Percentiles rank a stretch among this genome's conserved stretches.
Evolutionary conservation across 2,113 vertebrate species (phyloP).

Genomic region (Pedetes capensis): DNA sequence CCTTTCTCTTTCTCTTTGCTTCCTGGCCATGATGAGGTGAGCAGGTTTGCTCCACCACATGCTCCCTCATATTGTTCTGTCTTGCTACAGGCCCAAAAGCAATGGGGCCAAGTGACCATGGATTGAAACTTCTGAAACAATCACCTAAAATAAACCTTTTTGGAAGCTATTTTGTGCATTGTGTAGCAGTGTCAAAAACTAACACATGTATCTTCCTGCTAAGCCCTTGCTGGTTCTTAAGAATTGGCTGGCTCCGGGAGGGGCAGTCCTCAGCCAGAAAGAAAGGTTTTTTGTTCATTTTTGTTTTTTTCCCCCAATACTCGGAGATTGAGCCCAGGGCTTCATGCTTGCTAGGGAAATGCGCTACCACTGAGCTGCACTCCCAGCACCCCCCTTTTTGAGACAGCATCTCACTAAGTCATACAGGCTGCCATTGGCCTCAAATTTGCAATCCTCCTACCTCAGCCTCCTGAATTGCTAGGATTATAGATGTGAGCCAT

Average conservation of each 20-base stretch:
- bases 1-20: neutral
- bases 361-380: too few species aligned
- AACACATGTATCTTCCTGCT: neutral
- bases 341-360: too few species aligned
- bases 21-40: neutral
- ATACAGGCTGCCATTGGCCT: too few species aligned
- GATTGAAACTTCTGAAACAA: neutral
- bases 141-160: neutral
- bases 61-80: neutral
- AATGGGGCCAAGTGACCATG: neutral
- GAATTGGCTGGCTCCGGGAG: neutral
- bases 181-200: neutral
- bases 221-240: neutral
- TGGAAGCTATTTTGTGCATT: neutral
- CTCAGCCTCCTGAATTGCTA: too few species aligned
- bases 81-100: neutral
- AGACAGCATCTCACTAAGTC: too few species aligned
- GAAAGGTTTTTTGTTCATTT: neutral
- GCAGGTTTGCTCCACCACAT: neutral
- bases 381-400: too few species aligned
- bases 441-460: too few species aligned
- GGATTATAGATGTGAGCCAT: too few species aligned
- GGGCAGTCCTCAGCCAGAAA: neutral
- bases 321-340: too few species aligned
- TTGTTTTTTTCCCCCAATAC: too few species aligned